Base-by-base conservation (phyloP, 1,140 invertebrate species). In the Eurosta solidaginis region DNA sequence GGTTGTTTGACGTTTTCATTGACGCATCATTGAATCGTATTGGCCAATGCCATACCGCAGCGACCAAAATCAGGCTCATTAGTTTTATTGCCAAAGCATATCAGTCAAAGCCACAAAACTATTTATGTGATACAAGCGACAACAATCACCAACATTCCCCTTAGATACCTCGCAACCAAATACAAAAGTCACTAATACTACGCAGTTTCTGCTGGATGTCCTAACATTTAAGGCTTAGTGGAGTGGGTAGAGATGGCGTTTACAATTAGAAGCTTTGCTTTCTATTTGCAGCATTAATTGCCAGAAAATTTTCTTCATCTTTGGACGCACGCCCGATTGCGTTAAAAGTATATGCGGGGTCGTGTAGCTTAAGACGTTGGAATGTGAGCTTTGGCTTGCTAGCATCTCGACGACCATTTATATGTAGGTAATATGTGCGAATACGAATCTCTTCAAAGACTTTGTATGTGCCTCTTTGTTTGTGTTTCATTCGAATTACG, bases 71-170 rank as follows among this genome's bases (percentile, higher is more conserved):
- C 59, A 36, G 82, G 84, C 84, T 86, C 85, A 86, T 86, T 86
- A 86, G 85, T 86, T 86, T 86, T 86, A 86, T 86, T 86, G 82
- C 82, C 77, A 77, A 77, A 78, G 83, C 84, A 82, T 84, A 85
- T 85, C 84, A 85, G 84, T 85, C 84, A 85, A 85, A 85, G 84
- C 84, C 84, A 82, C 84, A 85, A 81, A 54, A 63, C 50, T 74
- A 74, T 47, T 27, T 74, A 74, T 47, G 44, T 74, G 42, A 12
- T 14, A 47, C 42, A 27, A 12, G 27, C 6, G 44, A 22, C 44
- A 22, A 47, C 73, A 40, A 68, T 68, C 59, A 59, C 27, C 12
- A 59, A 20, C 47, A 20, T 20, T 20, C 20, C 50, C 33, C n/a
- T n/a, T n/a, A 9, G n/a, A 1, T 20, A 9, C 59, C 33, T 29